phyloP scores from a whole-genome alignment of 2,113 vertebrate species.

The Uria lomvia region DNA sequence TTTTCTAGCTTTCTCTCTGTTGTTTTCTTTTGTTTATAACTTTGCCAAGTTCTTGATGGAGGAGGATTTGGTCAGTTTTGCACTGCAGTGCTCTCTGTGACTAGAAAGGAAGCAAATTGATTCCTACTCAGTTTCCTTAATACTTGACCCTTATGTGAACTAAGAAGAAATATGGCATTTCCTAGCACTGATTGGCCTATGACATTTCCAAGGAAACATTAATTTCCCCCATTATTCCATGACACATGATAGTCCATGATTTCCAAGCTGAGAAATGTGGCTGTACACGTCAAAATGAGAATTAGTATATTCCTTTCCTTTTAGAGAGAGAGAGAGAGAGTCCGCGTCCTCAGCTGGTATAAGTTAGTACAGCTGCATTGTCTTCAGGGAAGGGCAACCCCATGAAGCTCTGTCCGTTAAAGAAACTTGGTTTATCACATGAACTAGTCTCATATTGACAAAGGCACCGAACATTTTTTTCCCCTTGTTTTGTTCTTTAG shows the following conservation, averaged over 20 bases:
- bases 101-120: background rate
- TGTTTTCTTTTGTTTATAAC: background rate
- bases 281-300: background rate
- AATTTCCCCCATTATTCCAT: background rate
- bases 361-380: background rate
- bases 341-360: background rate
- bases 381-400: background rate
- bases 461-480: background rate
- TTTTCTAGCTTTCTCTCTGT: background rate
- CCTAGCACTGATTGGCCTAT: background rate
- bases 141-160: background rate
- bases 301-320: background rate
- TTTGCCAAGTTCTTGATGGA: background rate
- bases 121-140: background rate
- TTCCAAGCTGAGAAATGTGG: background rate
- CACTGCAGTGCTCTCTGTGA: background rate
- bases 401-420: background rate
- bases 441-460: background rate
- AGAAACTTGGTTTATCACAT: background rate
- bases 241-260: background rate
- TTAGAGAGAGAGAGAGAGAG: background rate
- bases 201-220: background rate
- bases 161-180: background rate
- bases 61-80: background rate
- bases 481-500: background rate